Evolutionary conservation across 2,113 vertebrate genomes (phyloP).

Genomic region (Rhinoderma darwinii): DNA sequence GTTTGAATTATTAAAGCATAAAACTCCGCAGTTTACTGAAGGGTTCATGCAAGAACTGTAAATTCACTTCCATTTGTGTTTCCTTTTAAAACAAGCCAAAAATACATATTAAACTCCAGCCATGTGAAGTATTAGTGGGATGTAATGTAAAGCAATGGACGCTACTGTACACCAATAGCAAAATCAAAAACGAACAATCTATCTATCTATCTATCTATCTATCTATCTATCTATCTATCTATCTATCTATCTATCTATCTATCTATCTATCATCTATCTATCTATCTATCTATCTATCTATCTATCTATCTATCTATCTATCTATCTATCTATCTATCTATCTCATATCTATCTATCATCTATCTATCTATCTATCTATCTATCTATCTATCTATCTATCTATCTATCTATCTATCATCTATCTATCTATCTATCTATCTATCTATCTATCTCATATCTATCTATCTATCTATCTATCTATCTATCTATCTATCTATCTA

Average conservation of each 20-base stretch:
- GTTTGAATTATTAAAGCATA: constrained; percentile 52
- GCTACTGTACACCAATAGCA: no score
- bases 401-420: not conserved
- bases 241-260: no score
- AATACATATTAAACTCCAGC: not conserved
- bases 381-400: not conserved
- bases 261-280: not conserved
- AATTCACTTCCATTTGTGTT: not conserved
- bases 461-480: not conserved
- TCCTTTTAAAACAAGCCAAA: constrained; percentile 16
- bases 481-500: not conserved
- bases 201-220: not conserved
- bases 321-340: no score
- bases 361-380: not conserved
- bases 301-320: constrained; percentile 12
- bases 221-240: constrained; percentile 1
- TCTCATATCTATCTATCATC: no score
- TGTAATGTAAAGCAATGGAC: not conserved
- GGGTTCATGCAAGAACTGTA: constrained; percentile 20
- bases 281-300: not conserved
- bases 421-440: not conserved
- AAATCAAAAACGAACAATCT: not conserved
- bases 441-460: no score
- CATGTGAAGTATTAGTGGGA: not conserved
- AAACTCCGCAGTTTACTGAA: constrained; percentile 23